These are phyloP conservation scores for Tupaia tana DNA, from an alignment of 2,113 vertebrate genomes.

Conservation along the genomic window DNA sequence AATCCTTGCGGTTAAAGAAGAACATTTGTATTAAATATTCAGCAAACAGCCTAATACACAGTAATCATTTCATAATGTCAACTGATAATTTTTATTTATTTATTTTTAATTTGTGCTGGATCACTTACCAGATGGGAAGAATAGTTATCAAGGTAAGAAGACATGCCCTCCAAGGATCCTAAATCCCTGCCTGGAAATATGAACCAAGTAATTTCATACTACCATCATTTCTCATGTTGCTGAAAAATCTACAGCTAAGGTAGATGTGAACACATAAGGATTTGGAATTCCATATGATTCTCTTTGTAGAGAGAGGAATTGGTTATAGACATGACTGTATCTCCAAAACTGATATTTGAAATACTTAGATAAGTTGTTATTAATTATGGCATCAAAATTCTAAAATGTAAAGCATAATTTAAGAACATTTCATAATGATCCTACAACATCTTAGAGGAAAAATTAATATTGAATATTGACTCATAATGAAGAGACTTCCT, in stretches of 20 bases:
- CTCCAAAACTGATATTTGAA: neutral
- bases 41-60: neutral
- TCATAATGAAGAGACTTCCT: neutral
- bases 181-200: neutral
- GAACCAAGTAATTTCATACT: neutral
- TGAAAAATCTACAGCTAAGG: neutral
- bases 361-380: neutral
- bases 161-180: neutral
- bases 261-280: neutral
- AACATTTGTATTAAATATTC: neutral
- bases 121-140: neutral
- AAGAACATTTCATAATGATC: neutral
- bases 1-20: neutral
- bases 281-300: constrained; percentile 18
- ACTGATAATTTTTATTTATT: neutral
- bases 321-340: neutral
- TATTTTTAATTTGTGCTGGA: neutral
- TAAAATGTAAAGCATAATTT: neutral
- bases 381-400: neutral
- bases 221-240: neutral
- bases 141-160: neutral
- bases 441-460: neutral
- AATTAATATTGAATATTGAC: neutral
- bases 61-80: neutral
- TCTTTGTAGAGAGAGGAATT: neutral